Evolutionary conservation across 1,140 invertebrate genomes (phyloP), one percentile per base, ranked within the genome.

Genomic region (Gryon sp.): DNA sequence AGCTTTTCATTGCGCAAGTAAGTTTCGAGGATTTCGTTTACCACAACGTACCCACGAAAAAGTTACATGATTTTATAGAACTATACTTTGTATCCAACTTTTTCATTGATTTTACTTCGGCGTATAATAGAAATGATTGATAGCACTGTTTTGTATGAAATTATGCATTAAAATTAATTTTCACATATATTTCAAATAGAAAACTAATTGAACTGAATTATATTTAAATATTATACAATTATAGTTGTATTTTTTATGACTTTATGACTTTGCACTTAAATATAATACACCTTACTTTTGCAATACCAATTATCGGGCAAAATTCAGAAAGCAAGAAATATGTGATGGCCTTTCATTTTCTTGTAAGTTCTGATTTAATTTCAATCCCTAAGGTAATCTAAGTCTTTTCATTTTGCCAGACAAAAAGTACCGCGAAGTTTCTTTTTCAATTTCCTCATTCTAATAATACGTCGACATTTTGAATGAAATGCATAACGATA

Each of bases 101-200:
- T 69, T 22, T 18, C 30, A 38, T 26, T 57, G 38, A 40, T 32
- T 16, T 24, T 40, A 32, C 20, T 11, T 14, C 32, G 20, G 28
- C 32, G 38, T 53, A 32, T 60, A 62, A 75, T 75, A 68, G n/a
- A 74, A 24, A 34, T 68, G 73, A 76, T 43, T 62, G 57, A 72
- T 38, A 32, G 38, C 24, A 2, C 32, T 6, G 22, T 7, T 3
- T n/a, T n/a, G n/a, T n/a, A n/a, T n/a, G n/a, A n/a, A n/a, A n/a
- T n/a, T n/a, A n/a, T n/a, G n/a, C n/a, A n/a, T n/a, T n/a, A n/a
- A n/a, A n/a, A n/a, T n/a, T n/a, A n/a, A n/a, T n/a, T n/a, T n/a
- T n/a, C n/a, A n/a, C n/a, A n/a, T n/a, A n/a, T n/a, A n/a, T n/a
- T n/a, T n/a, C n/a, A n/a, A n/a, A n/a, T n/a, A n/a, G n/a, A n/a